These are phyloP conservation scores for Tiaroga cobitis DNA, from an alignment of 2,797 vertebrate genomes.

Conservation along the genomic window DNA sequence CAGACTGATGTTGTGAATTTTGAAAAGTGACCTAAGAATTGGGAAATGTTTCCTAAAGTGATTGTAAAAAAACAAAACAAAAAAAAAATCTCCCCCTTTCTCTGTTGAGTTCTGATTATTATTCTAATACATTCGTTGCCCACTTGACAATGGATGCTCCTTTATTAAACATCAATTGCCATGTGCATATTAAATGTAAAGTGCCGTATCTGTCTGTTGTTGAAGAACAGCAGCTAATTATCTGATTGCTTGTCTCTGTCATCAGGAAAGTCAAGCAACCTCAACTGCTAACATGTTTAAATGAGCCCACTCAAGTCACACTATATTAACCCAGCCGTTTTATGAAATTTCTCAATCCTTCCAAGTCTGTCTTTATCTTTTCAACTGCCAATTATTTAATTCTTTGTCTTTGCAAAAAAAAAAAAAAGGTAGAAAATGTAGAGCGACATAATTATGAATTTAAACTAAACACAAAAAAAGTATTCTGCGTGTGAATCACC, in stretches of 20 bases:
- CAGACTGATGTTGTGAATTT: background rate
- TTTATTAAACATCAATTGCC: conserved; percentile 41
- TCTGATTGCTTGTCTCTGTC: conserved; percentile 31
- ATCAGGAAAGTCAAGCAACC: conserved; percentile 8
- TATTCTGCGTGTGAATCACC: background rate
- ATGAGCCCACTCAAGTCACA: conserved; percentile 29
- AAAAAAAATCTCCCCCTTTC: background rate
- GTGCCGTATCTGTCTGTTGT: background rate
- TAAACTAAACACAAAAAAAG: conserved; percentile 4
- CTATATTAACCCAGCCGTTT: conserved; percentile 18
- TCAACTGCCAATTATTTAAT: conserved; percentile 3
- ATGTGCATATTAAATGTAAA: conserved; percentile 35
- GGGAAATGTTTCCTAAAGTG: background rate
- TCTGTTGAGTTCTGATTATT: conserved; percentile 10
- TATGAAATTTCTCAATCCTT: background rate
- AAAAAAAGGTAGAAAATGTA: too few relatives aligned
- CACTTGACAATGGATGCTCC: conserved; percentile 38
- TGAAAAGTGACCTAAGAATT: background rate
- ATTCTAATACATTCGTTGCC: conserved; percentile 20
- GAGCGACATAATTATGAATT: background rate
- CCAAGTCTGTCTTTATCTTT: conserved; percentile 6
- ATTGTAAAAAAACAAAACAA: background rate
- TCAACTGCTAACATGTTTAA: conserved; percentile 21
- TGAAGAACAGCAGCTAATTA: conserved; percentile 31
- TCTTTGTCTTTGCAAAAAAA: background rate